phyloP scores from a whole-genome alignment of 2,797 vertebrate genomes.

The Garrulus glandarius region DNA sequence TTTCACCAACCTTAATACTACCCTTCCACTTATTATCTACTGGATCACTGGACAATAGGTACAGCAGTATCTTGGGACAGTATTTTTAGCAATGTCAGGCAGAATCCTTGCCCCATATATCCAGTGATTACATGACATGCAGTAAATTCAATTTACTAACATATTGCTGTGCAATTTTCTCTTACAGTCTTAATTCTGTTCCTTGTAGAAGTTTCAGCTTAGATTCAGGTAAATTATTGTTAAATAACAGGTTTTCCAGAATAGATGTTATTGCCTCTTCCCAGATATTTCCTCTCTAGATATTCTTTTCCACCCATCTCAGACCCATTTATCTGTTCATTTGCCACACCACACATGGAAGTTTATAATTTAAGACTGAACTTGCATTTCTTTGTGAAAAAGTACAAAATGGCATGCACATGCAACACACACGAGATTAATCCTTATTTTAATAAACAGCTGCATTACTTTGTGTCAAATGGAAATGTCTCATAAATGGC shows the following conservation, averaged over 20 bases:
- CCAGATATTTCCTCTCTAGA: not conserved
- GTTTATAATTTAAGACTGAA: not conserved
- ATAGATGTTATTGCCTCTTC: not conserved
- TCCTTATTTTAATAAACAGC: conserved; percentile 9
- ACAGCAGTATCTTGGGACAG: not conserved
- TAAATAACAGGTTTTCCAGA: not conserved
- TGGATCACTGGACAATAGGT: not conserved
- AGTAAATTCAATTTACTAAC: not conserved
- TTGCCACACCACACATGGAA: not conserved
- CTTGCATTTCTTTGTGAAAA: not conserved
- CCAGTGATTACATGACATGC: not conserved
- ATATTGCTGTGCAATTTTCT: not conserved
- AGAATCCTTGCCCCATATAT: not conserved
- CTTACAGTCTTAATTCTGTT: not conserved
- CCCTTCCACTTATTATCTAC: not conserved
- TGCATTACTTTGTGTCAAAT: not conserved
- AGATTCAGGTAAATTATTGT: not conserved
- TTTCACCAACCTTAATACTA: not conserved
- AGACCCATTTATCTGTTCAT: not conserved
- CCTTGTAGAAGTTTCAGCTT: not conserved
- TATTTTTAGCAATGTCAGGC: not conserved
- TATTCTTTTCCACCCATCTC: not conserved
- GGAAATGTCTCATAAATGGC: conserved; percentile 24
- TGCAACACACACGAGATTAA: not conserved
- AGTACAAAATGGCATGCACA: not conserved